Conservation (phyloP, 2,113 vertebrate genomes). For the Apistogramma diplotaenia region DNA sequence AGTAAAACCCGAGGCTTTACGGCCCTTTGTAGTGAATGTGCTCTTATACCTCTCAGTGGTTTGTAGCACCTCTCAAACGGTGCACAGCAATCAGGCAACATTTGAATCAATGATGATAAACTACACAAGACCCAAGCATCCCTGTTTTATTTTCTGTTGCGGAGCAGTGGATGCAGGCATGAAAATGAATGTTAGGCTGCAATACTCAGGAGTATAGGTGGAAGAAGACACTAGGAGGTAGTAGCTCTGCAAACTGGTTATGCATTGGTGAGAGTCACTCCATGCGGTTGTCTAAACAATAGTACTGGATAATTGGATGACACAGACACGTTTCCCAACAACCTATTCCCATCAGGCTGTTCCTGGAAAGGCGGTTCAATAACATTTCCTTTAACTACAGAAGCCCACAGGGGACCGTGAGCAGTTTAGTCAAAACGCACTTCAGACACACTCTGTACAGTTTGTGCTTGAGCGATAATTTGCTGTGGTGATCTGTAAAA, state of each 20-base stretch:
- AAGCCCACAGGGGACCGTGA: not conserved
- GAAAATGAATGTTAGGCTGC: not conserved
- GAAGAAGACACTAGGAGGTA: not conserved
- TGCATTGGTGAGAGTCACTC: not conserved
- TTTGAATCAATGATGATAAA: not conserved
- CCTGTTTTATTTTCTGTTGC: not conserved
- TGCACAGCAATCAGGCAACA: not conserved
- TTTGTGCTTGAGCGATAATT: not conserved
- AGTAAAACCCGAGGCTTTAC: not conserved
- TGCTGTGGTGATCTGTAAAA: not conserved
- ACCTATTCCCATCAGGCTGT: not conserved
- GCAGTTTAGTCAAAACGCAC: not conserved
- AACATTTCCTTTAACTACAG: not conserved
- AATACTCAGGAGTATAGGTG: not conserved
- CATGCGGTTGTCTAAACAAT: not conserved
- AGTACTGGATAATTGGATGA: not conserved
- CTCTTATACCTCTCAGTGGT: not conserved
- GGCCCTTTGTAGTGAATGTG: not conserved
- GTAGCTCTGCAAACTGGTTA: not conserved
- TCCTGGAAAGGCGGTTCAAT: conserved; percentile 19
- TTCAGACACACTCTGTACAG: not conserved
- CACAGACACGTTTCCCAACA: not conserved
- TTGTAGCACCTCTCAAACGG: not conserved
- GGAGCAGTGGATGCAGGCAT: not conserved
- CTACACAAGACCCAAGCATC: not conserved